A percentile compares a stretch with the other conserved stretches of the same genome.
Conservation (phyloP, 2,888 invertebrate species). For the Leptinotarsa tumamoca region DNA sequence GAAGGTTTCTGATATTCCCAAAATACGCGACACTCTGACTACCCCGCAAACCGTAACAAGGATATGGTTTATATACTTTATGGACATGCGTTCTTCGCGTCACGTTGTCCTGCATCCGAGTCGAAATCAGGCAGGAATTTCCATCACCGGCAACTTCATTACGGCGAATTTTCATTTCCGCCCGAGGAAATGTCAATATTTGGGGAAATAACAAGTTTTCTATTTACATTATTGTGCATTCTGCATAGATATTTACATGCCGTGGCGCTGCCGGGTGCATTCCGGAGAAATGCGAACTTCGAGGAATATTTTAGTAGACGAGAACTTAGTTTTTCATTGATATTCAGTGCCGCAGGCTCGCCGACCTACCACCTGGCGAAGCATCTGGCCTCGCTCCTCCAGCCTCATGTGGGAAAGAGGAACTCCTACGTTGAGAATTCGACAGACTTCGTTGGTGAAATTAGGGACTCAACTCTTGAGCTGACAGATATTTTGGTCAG, state of each 20-base stretch:
- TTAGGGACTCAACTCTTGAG: too few relatives aligned
- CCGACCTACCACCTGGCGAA: too few relatives aligned
- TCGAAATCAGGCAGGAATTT: constrained; percentile 5
- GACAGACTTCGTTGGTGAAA: too few relatives aligned
- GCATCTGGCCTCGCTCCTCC: too few relatives aligned
- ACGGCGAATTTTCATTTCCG: constrained; percentile 27
- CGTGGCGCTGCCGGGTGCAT: not conserved
- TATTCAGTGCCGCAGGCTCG: too few relatives aligned
- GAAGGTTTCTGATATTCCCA: not conserved
- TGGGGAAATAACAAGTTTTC: constrained; percentile 24
- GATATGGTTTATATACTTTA: constrained; percentile 22
- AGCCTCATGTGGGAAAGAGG: too few relatives aligned
- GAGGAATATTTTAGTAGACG: not conserved
- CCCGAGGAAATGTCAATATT: constrained; percentile 26
- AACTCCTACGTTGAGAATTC: too few relatives aligned
- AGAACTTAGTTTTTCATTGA: too few relatives aligned
- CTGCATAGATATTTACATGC: not conserved
- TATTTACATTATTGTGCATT: constrained; percentile 13
- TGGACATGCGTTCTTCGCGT: constrained; percentile 21
- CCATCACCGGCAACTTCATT: constrained; percentile 19
- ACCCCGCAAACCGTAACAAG: constrained; percentile 9
- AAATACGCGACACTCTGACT: not conserved
- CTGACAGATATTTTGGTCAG: too few relatives aligned
- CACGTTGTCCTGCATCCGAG: constrained; percentile 6
- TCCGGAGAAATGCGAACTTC: not conserved